Conservation (phyloP, 2,113 vertebrate species). For the Parus major region DNA sequence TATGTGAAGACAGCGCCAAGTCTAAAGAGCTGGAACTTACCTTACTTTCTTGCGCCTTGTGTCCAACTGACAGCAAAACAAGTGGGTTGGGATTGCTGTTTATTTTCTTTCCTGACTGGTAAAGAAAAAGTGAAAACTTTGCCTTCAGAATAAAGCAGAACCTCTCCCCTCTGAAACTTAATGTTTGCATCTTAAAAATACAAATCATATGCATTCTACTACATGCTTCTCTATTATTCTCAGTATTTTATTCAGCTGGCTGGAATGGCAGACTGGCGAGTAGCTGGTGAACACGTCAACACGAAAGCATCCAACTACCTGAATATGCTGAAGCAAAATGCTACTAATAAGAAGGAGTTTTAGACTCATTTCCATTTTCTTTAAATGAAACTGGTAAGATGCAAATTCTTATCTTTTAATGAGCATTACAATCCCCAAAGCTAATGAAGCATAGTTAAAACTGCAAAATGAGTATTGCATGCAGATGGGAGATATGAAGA, state of each 20-base stretch:
- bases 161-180: not conserved
- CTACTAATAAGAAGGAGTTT: not conserved
- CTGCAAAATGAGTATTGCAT: constrained; percentile 42
- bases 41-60: constrained; percentile 90
- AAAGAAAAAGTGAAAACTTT: constrained; percentile 45
- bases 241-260: not conserved
- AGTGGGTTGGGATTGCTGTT: constrained; percentile 91
- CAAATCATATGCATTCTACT: not conserved
- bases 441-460: constrained; percentile 26
- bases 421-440: constrained; percentile 29
- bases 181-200: not conserved
- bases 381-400: constrained; percentile 15
- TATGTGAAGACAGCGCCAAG: not conserved
- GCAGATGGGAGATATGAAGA: constrained; percentile 40
- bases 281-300: not conserved
- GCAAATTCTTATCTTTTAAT: constrained; percentile 17
- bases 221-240: not conserved
- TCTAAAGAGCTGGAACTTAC: constrained; percentile 68
- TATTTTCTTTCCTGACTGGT: constrained; percentile 92
- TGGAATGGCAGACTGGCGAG: not conserved
- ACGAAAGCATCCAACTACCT: not conserved
- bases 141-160: constrained; percentile 22
- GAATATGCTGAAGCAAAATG: not conserved
- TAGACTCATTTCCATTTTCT: not conserved
- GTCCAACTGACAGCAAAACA: constrained; percentile 90